Percentiles rank a stretch among this genome's conserved stretches.
Evolutionary conservation across 2,888 invertebrate genomes (phyloP).

Genomic region (Criorhina ranunculi): DNA sequence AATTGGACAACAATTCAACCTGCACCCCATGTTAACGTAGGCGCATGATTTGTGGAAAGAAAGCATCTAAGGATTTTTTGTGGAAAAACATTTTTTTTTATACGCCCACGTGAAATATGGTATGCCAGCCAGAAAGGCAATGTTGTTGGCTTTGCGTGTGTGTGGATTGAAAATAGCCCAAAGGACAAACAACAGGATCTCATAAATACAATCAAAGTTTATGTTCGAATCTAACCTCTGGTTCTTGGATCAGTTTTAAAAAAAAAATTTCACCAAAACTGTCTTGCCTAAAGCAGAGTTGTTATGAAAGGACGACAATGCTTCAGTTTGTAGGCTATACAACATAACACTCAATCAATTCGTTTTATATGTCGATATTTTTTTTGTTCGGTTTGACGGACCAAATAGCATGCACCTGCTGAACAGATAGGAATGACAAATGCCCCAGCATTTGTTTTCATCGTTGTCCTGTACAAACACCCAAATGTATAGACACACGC

Average conservation of each 20-base stretch:
- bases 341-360: conserved; percentile 11
- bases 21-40: background rate
- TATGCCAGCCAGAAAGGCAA: background rate
- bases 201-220: conserved; percentile 11
- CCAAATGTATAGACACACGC: background rate
- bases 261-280: background rate
- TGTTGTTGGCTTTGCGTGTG: conserved; percentile 8
- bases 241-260: background rate
- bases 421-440: conserved; percentile 3
- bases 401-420: background rate
- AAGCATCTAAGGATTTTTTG: background rate
- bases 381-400: background rate
- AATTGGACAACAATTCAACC: conserved; percentile 17
- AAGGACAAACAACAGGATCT: background rate
- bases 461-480: background rate
- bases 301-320: background rate
- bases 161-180: conserved; percentile 9
- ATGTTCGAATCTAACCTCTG: background rate
- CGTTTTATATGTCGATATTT: conserved; percentile 11
- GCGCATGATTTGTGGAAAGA: background rate
- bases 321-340: background rate
- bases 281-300: background rate
- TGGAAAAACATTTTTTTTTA: background rate
- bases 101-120: conserved; percentile 15
- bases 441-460: conserved; percentile 13